These are phyloP conservation scores for Peromyscus eremicus DNA, from an alignment of 2,797 vertebrate genomes.

Conservation along the genomic window DNA sequence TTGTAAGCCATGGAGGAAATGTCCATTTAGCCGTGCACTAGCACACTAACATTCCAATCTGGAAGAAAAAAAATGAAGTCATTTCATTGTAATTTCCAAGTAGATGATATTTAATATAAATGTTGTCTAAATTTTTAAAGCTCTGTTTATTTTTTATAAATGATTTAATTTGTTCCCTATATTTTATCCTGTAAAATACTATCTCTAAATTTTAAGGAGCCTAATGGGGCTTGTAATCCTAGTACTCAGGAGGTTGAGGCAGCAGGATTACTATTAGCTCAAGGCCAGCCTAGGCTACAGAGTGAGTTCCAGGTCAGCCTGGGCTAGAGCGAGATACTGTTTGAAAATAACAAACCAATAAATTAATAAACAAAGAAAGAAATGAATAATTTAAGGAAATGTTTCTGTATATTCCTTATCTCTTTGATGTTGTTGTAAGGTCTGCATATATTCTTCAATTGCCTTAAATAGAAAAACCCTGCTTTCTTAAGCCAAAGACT, in stretches of 20 bases:
- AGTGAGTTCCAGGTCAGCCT: not conserved
- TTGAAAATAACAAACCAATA: not conserved
- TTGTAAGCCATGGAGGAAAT: not conserved
- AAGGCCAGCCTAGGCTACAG: not conserved
- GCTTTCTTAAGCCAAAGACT: not conserved
- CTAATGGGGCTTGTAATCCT: not conserved
- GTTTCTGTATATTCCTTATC: not conserved
- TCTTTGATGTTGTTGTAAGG: not conserved
- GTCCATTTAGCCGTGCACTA: not conserved
- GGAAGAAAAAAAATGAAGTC: constrained; percentile 24
- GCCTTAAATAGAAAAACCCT: not conserved
- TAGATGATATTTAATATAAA: constrained; percentile 30
- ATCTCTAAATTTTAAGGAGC: not conserved
- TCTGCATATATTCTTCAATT: not conserved
- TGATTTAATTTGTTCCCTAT: not conserved
- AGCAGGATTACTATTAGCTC: not conserved
- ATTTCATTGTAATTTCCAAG: constrained; percentile 30
- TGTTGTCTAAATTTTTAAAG: constrained; percentile 30
- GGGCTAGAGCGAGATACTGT: not conserved
- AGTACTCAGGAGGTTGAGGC: not conserved
- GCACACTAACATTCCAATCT: not conserved
- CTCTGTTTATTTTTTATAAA: not conserved
- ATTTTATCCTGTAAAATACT: not conserved
- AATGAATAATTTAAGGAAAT: not conserved
- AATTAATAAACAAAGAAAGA: not conserved